Conservation (phyloP, 2,888 invertebrate genomes). For the Ornithoptera priamus region DNA sequence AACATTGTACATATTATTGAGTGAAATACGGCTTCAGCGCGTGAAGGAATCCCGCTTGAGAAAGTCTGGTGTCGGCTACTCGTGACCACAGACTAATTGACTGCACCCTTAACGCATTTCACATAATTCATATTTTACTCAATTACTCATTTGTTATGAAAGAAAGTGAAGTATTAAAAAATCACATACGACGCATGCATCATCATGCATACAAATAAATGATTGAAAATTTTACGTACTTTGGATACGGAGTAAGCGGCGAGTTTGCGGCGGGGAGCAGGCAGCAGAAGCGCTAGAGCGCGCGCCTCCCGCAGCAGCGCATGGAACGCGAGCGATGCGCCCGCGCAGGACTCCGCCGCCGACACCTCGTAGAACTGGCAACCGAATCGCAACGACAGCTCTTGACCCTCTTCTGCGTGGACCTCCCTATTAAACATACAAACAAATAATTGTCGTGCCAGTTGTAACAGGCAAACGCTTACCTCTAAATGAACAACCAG, state of each 20-base stretch:
- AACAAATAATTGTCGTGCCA: background rate
- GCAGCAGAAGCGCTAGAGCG: slow-evolving; percentile 84
- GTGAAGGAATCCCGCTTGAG: slow-evolving; percentile 27
- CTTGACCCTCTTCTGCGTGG: slow-evolving; percentile 89
- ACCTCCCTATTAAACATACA: slow-evolving; percentile 80
- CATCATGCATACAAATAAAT: too few species aligned
- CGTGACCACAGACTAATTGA: slow-evolving; percentile 22
- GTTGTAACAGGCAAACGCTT: too few species aligned
- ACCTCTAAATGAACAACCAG: too few species aligned
- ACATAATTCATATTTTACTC: background rate
- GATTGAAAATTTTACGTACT: slow-evolving; percentile 54
- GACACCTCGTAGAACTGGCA: slow-evolving; percentile 90
- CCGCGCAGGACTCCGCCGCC: slow-evolving; percentile 89
- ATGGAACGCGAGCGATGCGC: slow-evolving; percentile 89
- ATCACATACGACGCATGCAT: too few species aligned
- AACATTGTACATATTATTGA: slow-evolving; percentile 31
- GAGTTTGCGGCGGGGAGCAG: slow-evolving; percentile 85
- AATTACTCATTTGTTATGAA: background rate
- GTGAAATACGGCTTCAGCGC: slow-evolving; percentile 25
- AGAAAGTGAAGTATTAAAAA: background rate
- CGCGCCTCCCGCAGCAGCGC: slow-evolving; percentile 86
- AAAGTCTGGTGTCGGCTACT: slow-evolving; percentile 16
- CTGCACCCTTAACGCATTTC: slow-evolving; percentile 3
- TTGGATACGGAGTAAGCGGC: slow-evolving; percentile 89
- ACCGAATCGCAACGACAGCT: slow-evolving; percentile 85